Percentiles rank a stretch among this genome's conserved stretches.
phyloP scores from a whole-genome alignment of 2,113 vertebrate species.

The Brachyistius frenatus region DNA sequence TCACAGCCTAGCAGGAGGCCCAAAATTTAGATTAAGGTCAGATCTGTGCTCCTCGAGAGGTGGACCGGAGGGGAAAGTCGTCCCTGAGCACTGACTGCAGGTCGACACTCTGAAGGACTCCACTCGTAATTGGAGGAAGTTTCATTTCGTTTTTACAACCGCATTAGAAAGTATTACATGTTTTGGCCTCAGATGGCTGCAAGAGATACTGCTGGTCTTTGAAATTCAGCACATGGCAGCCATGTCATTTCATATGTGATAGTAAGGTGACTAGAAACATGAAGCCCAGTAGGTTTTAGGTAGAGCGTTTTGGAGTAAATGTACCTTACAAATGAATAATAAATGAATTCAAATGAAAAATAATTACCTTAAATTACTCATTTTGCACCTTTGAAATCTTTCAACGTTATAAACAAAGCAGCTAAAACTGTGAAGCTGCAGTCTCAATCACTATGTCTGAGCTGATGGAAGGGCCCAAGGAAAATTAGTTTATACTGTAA shows the following conservation, averaged over 20 bases:
- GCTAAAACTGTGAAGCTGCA: background rate
- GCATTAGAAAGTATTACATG: conserved; percentile 30
- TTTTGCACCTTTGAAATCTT: background rate
- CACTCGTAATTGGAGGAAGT: conserved; percentile 49
- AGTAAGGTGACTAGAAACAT: conserved; percentile 1
- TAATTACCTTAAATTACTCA: too few relatives aligned
- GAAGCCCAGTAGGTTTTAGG: background rate
- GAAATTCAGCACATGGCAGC: conserved; percentile 4
- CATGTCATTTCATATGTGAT: background rate
- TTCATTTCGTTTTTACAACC: conserved; percentile 33
- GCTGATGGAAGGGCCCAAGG: too few relatives aligned
- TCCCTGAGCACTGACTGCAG: conserved; percentile 69
- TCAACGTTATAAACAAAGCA: background rate
- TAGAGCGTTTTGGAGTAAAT: too few relatives aligned
- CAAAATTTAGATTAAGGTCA: conserved; percentile 75
- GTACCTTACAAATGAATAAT: background rate
- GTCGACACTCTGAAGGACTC: conserved; percentile 61
- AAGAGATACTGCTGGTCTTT: conserved; percentile 29
- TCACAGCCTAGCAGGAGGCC: conserved; percentile 66
- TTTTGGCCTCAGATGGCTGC: conserved; percentile 37
- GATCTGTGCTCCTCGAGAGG: conserved; percentile 57
- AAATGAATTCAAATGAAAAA: background rate
- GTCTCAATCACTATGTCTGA: background rate
- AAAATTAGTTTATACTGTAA: too few relatives aligned
- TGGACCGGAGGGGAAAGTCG: conserved; percentile 47